Evolutionary conservation across 2,113 vertebrate species (phyloP), one percentile per base, ranked within the genome.

Genomic region (Halichoeres trimaculatus): DNA sequence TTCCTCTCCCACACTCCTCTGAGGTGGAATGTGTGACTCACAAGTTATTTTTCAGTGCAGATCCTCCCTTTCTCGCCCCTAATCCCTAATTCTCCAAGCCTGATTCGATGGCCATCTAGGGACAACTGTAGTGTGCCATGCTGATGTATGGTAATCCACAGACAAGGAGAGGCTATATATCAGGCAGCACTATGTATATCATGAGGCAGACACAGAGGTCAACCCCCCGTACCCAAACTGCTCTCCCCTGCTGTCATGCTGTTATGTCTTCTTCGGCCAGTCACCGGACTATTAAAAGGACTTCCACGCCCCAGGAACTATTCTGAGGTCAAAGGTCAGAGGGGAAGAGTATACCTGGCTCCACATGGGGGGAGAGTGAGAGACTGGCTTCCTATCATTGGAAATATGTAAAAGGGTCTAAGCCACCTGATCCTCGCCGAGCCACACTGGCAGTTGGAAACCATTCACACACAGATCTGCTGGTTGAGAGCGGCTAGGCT

Each of bases 211-310:
- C 85, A 70, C 54, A 62, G 76, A 85, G 74, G 66, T 81, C 72
- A 74, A 53, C 63, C 55, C 60, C 74, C 74, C 64, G 66, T 64
- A 35, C 64, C 20, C 59, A 74, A 67, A 81, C 50, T 23, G 34
- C 73, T 75, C 50, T 64, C 45, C 72, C 71, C 59, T 54, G 68
- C 78, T 83, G 86, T 87, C 85, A 75, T 76, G 80, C 84, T 75
- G 76, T 89, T 87, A 85, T 69, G 80, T 90, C 85, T 90, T 89
- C 83, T 87, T 91, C 83, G 59, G 65, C 72, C 73, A 71, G 73
- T 85, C 86, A 65, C 65, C 20, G 53, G 34, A 73, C 90, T 92
- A 92, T 88, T 90, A 90, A 90, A 91, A 92, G 86, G 74, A 81
- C 65, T 20, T 64, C 85, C 54, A 75, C 60, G 54, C 73, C 85